Conservation (phyloP, 1,140 invertebrate species). For the Ylistrum balloti region DNA sequence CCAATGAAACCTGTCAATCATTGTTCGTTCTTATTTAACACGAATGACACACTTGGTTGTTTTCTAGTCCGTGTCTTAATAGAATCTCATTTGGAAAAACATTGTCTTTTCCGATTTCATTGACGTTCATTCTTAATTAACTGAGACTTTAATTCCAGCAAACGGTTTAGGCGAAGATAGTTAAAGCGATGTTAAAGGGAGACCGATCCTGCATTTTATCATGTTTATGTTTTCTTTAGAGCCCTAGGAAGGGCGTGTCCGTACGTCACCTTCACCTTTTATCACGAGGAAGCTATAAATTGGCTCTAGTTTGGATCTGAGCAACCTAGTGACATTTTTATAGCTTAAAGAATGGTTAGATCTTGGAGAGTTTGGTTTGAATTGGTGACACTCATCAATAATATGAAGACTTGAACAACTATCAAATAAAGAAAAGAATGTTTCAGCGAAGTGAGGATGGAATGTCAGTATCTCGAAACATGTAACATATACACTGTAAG, state of each 20-base stretch:
- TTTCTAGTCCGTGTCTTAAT: not conserved
- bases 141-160: not conserved
- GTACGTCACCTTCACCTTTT: not conserved
- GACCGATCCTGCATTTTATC: not conserved
- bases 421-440: no score
- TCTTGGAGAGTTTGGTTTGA: no score
- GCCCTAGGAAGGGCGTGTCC: not conserved
- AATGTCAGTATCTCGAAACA: no score
- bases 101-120: constrained; percentile 26
- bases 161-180: not conserved
- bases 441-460: no score
- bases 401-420: no score
- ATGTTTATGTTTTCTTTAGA: not conserved
- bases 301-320: not conserved
- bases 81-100: not conserved
- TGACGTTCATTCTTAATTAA: constrained; percentile 7
- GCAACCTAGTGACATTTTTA: not conserved
- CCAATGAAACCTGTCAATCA: not conserved
- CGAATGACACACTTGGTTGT: not conserved
- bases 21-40: not conserved
- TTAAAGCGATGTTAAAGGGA: not conserved
- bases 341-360: no score
- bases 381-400: no score
- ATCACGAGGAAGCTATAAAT: not conserved
- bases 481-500: no score